These are phyloP conservation scores for Drosophila kohkoa DNA, from an alignment of 1,140 invertebrate species.

Conservation along the genomic window DNA sequence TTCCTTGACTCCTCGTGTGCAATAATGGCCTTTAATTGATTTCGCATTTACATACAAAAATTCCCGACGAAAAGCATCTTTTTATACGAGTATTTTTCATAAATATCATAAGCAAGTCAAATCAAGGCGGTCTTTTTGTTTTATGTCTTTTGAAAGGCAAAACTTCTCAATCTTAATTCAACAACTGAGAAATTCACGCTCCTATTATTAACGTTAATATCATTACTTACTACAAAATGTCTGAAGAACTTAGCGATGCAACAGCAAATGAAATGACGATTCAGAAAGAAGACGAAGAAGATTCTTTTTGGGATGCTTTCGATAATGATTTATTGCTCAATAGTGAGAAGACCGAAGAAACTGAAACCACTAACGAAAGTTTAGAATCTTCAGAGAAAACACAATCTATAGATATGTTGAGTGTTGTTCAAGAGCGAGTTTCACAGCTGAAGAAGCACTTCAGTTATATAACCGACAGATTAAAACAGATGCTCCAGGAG, in stretches of 20 bases:
- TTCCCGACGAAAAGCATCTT: not conserved
- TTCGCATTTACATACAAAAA: not conserved
- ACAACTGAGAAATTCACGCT: not conserved
- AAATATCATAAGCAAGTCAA: not conserved
- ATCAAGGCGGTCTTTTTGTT: slow-evolving; percentile 8
- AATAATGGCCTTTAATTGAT: slow-evolving; percentile 20
- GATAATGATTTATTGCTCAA: not conserved
- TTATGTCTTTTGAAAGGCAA: not conserved
- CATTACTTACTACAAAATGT: slow-evolving; percentile 12
- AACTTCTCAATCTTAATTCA: slow-evolving; percentile 4
- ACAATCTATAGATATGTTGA: not conserved
- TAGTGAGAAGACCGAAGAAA: not conserved
- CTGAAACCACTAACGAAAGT: not conserved
- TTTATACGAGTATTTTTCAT: not conserved
- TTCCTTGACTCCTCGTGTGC: slow-evolving; percentile 8
- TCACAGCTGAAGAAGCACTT: slow-evolving; percentile 14
- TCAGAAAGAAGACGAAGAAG: not conserved
- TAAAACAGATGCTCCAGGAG: slow-evolving; percentile 18
- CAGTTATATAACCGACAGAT: not conserved
- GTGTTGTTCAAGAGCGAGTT: slow-evolving; percentile 14
- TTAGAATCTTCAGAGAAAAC: not conserved
- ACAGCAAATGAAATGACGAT: not conserved
- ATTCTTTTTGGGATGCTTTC: slow-evolving; percentile 1
- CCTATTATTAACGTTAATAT: not conserved
- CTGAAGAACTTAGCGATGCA: not conserved